Evolutionary conservation across 2,797 vertebrate genomes (phyloP).

Genomic region (Falco biarmicus): DNA sequence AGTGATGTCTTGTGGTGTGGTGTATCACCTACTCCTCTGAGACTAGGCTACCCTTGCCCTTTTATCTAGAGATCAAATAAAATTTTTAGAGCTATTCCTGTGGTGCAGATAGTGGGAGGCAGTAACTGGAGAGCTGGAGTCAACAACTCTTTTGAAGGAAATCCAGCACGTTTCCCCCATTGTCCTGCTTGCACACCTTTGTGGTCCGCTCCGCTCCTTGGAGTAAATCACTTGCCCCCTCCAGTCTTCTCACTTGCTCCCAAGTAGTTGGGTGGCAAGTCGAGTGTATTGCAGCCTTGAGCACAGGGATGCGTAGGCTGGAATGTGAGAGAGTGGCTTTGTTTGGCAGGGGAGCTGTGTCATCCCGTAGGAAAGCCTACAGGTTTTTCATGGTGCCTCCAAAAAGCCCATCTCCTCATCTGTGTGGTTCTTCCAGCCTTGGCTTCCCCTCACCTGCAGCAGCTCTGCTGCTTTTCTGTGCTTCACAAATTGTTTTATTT

Average conservation of each 20-base stretch:
- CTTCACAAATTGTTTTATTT: background rate
- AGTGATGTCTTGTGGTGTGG: background rate
- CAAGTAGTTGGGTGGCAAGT: background rate
- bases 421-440: background rate
- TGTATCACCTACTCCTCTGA: background rate
- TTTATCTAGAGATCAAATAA: background rate
- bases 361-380: accelerated
- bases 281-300: background rate
- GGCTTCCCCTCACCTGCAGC: background rate
- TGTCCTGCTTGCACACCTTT: background rate
- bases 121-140: background rate
- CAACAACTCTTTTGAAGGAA: background rate
- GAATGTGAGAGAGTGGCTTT: background rate
- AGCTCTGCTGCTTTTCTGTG: background rate
- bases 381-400: background rate
- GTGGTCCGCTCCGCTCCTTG: background rate
- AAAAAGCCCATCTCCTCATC: accelerated
- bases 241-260: background rate
- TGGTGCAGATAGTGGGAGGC: background rate
- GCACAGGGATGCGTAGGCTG: accelerated
- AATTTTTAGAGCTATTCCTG: background rate
- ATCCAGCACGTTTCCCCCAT: accelerated
- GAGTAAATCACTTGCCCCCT: background rate
- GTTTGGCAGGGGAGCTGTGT: background rate
- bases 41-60: background rate